Evolutionary conservation across 2,888 invertebrate species (phyloP).

Genomic region (Tachina grossa): DNA sequence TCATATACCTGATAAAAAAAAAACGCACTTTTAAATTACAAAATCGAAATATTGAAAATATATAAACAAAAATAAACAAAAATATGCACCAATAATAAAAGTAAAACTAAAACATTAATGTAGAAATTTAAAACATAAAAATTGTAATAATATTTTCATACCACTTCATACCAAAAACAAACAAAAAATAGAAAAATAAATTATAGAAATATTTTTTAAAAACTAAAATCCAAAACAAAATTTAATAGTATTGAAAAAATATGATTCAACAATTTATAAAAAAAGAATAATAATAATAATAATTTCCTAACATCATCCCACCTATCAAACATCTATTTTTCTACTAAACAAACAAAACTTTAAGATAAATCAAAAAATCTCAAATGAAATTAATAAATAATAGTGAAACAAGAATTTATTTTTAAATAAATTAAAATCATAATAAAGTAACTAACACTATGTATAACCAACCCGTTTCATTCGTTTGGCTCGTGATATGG

Average conservation of each 20-base stretch:
- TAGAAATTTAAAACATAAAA: constrained; percentile 49
- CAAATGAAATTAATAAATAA: constrained; percentile 63
- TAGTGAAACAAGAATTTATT: constrained; percentile 54
- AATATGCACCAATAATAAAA: constrained; percentile 63
- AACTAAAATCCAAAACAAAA: constrained; percentile 59
- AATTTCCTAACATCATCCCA: constrained; percentile 82
- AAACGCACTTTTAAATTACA: constrained; percentile 57
- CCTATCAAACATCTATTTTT: constrained; percentile 81
- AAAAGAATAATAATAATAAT: constrained; percentile 48
- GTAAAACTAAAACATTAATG: constrained; percentile 45
- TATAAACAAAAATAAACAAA: constrained; percentile 33
- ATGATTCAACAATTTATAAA: constrained; percentile 39
- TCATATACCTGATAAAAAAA: constrained; percentile 69
- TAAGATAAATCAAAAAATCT: constrained; percentile 62
- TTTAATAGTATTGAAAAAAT: constrained; percentile 44
- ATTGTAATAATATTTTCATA: constrained; percentile 68
- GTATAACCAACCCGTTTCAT: no score
- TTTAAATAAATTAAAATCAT: constrained; percentile 47
- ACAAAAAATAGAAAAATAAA: constrained; percentile 15
- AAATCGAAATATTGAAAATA: constrained; percentile 35
- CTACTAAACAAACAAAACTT: constrained; percentile 74
- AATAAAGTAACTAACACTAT: constrained; percentile 17
- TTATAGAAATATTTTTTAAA: constrained; percentile 60
- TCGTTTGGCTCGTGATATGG: no score
- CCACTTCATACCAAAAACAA: constrained; percentile 59